phyloP scores from a whole-genome alignment of 2,888 invertebrate species.

The Ischnura elegans region DNA sequence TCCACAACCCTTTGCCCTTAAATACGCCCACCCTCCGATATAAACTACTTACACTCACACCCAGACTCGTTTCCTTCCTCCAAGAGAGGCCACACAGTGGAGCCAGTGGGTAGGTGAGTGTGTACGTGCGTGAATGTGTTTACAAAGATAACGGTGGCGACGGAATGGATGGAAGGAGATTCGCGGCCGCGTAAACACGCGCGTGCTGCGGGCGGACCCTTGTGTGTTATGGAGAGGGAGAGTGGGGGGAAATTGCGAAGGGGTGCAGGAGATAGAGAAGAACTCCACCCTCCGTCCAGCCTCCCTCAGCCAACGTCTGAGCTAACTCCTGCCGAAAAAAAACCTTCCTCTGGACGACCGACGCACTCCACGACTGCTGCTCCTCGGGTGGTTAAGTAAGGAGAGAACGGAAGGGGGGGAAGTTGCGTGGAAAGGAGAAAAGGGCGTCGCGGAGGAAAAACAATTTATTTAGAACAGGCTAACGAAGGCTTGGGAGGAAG shows the following conservation, averaged over 20 bases:
- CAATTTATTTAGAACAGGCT: not conserved
- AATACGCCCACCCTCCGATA: not conserved
- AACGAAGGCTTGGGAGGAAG: not conserved
- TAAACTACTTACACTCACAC: not conserved
- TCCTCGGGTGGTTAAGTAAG: not conserved
- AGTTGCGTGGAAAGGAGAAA: not conserved
- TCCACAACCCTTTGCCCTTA: too few species aligned
- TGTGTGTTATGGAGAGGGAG: too few species aligned
- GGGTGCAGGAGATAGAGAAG: not conserved
- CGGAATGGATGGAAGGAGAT: not conserved
- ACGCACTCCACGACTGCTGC: not conserved
- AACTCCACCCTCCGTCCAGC: not conserved
- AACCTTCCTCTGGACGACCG: not conserved
- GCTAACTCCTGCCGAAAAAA: not conserved
- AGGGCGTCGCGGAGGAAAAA: not conserved
- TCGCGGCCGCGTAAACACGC: slow-evolving; percentile 7
- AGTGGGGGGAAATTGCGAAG: not conserved
- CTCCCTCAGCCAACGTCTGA: not conserved
- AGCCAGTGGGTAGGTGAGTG: not conserved
- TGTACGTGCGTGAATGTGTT: not conserved
- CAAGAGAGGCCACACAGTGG: not conserved
- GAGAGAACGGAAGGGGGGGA: not conserved
- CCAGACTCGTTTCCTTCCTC: not conserved
- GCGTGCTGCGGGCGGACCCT: not conserved
- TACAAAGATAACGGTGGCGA: slow-evolving; percentile 12